Percentiles rank a stretch among this genome's conserved stretches.
phyloP scores from a whole-genome alignment of 92 coral and sea anemone species.

The Bergia sp. region DNA sequence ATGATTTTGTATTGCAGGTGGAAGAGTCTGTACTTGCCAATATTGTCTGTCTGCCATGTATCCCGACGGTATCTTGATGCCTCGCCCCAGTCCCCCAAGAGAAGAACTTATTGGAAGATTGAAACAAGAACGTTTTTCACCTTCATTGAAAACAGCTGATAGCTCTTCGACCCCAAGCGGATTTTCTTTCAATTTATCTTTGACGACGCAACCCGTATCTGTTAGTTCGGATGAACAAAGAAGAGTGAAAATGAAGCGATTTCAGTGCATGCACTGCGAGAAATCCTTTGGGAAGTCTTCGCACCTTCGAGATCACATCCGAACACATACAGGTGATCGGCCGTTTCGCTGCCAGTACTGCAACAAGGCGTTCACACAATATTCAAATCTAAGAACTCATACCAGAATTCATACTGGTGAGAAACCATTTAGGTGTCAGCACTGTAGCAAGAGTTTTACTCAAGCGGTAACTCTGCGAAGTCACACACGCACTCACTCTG shows the following conservation, averaged over 20 bases:
- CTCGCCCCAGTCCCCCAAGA: conserved; percentile 60
- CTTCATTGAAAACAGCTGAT: conserved; percentile 61
- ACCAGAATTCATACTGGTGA: conserved; percentile 99
- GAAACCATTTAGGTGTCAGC: conserved; percentile 93
- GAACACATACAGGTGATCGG: conserved; percentile 98
- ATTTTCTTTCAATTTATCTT: conserved; percentile 75
- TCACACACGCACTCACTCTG: conserved; percentile 98
- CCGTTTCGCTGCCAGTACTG: conserved; percentile 97
- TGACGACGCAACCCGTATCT: conserved; percentile 65
- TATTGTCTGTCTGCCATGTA: conserved; percentile 80
- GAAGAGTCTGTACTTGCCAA: conserved; percentile 91
- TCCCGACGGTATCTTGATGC: conserved; percentile 82
- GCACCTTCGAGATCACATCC: conserved; percentile 98
- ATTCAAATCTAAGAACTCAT: conserved; percentile 97
- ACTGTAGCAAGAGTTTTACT: conserved; percentile 93
- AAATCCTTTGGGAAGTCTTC: conserved; percentile 99
- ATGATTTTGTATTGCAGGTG: conserved; percentile 70
- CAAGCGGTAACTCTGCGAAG: conserved; percentile 99
- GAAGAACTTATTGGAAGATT: conserved; percentile 79
- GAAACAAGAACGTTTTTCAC: conserved; percentile 75
- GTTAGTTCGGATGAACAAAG: conserved; percentile 75
- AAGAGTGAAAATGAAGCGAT: conserved; percentile 87
- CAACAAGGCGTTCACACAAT: conserved; percentile 96
- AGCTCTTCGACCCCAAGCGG: conserved; percentile 57
- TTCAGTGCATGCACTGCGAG: conserved; percentile 98